phyloP scores from a whole-genome alignment of 2,797 vertebrate genomes.

The Lepus oiostolus region DNA sequence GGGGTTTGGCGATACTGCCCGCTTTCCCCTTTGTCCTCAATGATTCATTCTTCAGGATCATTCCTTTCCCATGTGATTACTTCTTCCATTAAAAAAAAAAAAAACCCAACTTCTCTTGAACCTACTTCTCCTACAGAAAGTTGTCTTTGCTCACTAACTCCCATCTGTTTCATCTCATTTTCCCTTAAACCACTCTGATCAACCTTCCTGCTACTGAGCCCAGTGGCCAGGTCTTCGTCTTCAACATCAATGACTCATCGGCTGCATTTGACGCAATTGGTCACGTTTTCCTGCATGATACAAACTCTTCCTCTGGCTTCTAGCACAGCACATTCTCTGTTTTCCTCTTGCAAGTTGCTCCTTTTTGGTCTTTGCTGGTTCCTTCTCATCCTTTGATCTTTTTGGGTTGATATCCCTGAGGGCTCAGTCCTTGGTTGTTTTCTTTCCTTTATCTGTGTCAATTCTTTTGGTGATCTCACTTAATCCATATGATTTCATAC shows the following conservation, averaged over 20 bases:
- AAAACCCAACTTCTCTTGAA: neutral
- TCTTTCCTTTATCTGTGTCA: neutral
- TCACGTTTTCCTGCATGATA: neutral
- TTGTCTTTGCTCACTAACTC: neutral
- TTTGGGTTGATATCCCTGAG: neutral
- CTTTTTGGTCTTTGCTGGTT: conserved; percentile 6
- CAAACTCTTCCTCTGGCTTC: neutral
- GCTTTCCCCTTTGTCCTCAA: neutral
- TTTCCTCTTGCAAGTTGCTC: neutral
- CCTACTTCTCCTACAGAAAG: neutral
- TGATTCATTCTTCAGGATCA: neutral
- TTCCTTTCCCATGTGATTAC: neutral
- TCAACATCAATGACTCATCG: neutral
- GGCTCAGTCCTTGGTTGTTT: neutral
- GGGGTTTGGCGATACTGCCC: fast-evolving
- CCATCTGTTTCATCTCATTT: neutral
- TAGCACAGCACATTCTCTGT: neutral
- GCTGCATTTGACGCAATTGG: neutral
- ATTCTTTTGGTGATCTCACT: neutral
- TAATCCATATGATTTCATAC: neutral
- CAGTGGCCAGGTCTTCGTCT: neutral
- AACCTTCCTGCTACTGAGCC: neutral
- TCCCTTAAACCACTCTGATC: neutral
- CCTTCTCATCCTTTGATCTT: neutral
- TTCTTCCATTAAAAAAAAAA: neutral